These are phyloP conservation scores for Meteorus sp. DNA, from an alignment of 1,140 invertebrate genomes.

Conservation along the genomic window DNA sequence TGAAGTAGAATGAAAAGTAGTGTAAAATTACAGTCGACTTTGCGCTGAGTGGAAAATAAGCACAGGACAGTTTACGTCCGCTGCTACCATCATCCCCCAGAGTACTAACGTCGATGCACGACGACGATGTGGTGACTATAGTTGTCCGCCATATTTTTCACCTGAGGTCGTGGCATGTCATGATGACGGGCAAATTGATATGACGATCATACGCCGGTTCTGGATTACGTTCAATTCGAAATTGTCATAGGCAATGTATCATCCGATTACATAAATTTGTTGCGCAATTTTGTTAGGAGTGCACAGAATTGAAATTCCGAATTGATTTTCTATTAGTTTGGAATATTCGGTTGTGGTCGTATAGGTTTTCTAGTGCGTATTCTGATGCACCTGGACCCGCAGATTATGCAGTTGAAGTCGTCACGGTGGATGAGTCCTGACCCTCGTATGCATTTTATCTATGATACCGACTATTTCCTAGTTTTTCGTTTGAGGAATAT, in stretches of 20 bases:
- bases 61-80: background rate
- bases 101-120: slow-evolving; percentile 16
- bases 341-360: too few relatives aligned
- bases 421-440: slow-evolving; percentile 21
- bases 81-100: slow-evolving; percentile 21
- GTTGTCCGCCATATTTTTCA: slow-evolving; percentile 22
- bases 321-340: slow-evolving; percentile 18
- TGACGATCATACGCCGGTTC: too few relatives aligned
- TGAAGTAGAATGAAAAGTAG: too few relatives aligned
- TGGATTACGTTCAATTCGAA: too few relatives aligned
- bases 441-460: too few relatives aligned
- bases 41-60: background rate
- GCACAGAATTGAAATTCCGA: background rate
- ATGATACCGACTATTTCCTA: too few relatives aligned
- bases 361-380: too few relatives aligned
- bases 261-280: too few relatives aligned
- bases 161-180: slow-evolving; percentile 16
- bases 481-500: too few relatives aligned
- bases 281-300: background rate
- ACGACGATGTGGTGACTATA: background rate
- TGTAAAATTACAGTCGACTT: background rate
- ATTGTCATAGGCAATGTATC: too few relatives aligned
- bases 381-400: slow-evolving; percentile 39
- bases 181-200: too few relatives aligned
- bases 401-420: slow-evolving; percentile 25